Evolutionary conservation across 2,113 vertebrate species (phyloP).

Genomic region (Struthio camelus): DNA sequence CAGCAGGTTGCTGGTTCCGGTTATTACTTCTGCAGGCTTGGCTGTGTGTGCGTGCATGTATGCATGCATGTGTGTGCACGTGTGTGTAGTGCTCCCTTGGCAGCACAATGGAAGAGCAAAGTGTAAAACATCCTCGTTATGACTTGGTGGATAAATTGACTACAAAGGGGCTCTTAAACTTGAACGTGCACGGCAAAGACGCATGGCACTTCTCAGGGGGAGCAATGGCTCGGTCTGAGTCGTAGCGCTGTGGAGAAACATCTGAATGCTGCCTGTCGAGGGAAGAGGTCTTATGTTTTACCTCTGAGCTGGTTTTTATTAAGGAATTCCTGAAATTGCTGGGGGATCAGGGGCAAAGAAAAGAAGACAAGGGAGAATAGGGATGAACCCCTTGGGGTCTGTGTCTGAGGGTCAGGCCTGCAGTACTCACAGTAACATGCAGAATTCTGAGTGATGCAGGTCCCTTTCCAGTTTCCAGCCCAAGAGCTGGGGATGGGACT

Average conservation of each 20-base stretch:
- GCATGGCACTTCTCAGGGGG: background rate
- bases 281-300: background rate
- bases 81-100: background rate
- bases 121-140: background rate
- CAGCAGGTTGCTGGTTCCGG: background rate
- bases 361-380: background rate
- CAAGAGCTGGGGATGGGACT: background rate
- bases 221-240: background rate
- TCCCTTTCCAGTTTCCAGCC: background rate
- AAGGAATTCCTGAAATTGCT: background rate
- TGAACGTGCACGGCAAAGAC: accelerated
- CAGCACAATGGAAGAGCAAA: background rate
- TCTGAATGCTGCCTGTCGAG: background rate
- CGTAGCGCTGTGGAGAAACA: background rate
- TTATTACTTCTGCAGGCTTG: background rate
- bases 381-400: background rate
- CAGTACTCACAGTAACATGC: background rate
- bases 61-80: background rate
- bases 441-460: background rate
- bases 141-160: background rate
- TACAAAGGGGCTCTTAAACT: background rate
- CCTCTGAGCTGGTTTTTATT: background rate
- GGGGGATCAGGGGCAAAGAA: background rate
- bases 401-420: background rate
- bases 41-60: background rate